Percentiles rank a stretch among this genome's conserved stretches.
Evolutionary conservation across 2,113 vertebrate genomes (phyloP).

Genomic region (Sphyrna mokarran): DNA sequence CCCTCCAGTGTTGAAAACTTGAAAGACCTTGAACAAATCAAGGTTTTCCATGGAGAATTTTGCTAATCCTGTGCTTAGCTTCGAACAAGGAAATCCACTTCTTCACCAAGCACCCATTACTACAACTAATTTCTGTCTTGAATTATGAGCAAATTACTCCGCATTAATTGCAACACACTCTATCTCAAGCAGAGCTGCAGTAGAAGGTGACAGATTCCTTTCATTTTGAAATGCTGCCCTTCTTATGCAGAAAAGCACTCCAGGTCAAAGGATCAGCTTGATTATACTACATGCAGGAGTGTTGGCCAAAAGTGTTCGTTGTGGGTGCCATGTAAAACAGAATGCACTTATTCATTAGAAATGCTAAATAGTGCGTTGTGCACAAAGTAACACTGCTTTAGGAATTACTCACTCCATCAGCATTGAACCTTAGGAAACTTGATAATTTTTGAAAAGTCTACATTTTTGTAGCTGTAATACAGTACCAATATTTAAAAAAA

Average conservation of each 20-base stretch:
- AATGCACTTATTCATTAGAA: neutral
- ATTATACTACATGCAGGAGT: constrained; percentile 1
- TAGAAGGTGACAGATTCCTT: constrained; percentile 49
- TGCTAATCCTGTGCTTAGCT: constrained; percentile 78
- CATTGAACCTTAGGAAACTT: neutral
- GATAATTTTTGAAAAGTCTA: neutral
- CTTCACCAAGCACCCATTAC: constrained; percentile 74
- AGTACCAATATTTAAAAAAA: neutral
- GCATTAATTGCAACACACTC: constrained; percentile 69
- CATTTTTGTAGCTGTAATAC: neutral
- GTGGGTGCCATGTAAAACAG: constrained; percentile 6
- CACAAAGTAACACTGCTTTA: neutral
- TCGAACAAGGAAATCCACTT: constrained; percentile 82
- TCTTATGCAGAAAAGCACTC: constrained; percentile 9
- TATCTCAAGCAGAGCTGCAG: constrained; percentile 64
- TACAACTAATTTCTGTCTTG: constrained; percentile 75
- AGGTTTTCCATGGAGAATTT: constrained; percentile 82
- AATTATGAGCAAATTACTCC: constrained; percentile 79
- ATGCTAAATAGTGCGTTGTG: neutral
- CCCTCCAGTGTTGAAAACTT: constrained; percentile 81
- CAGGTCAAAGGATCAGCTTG: constrained; percentile 28
- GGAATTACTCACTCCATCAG: constrained; percentile 12
- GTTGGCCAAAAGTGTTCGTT: constrained; percentile 17
- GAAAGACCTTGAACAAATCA: constrained; percentile 86
- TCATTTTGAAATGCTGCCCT: neutral